A percentile compares a stretch with the other conserved stretches of the same genome.
Conservation (phyloP, 2,888 invertebrate species). For the Pharmacophagus antenor region DNA sequence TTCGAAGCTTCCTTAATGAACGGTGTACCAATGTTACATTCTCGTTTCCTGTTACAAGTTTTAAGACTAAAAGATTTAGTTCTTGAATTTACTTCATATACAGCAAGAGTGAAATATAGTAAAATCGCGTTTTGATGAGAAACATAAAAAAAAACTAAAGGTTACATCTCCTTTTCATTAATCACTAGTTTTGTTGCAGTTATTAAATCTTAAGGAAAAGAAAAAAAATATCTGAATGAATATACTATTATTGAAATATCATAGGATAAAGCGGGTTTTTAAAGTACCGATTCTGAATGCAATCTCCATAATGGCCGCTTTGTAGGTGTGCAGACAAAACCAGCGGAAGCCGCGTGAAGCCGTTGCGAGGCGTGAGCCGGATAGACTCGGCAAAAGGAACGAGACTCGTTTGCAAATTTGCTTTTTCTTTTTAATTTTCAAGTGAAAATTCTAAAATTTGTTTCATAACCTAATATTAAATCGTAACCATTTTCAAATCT, state of each 20-base stretch:
- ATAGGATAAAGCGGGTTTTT: slow-evolving; percentile 1
- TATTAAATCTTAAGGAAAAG: no score
- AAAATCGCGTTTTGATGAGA: not conserved
- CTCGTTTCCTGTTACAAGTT: not conserved
- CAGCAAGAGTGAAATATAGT: not conserved
- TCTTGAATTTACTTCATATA: not conserved
- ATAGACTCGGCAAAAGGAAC: slow-evolving; percentile 9
- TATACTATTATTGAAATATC: slow-evolving; percentile 2
- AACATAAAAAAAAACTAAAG: not conserved
- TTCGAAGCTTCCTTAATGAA: slow-evolving; percentile 1
- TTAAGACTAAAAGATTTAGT: not conserved
- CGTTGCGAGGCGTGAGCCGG: slow-evolving; percentile 6
- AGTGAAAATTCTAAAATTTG: not conserved
- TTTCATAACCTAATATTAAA: not conserved
- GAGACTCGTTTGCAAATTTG: slow-evolving; percentile 1
- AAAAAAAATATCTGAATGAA: not conserved
- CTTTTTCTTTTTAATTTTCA: slow-evolving; percentile 4
- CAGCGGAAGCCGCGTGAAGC: slow-evolving; percentile 14
- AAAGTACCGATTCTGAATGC: slow-evolving; percentile 19
- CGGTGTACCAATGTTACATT: not conserved
- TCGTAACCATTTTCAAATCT: not conserved
- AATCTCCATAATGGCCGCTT: slow-evolving; percentile 23
- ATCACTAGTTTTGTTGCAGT: not conserved
- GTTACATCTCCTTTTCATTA: not conserved
- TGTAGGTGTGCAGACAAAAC: slow-evolving; percentile 24